phyloP scores from a whole-genome alignment of 2,113 vertebrate genomes.

The Neolamprologus falcicula region DNA sequence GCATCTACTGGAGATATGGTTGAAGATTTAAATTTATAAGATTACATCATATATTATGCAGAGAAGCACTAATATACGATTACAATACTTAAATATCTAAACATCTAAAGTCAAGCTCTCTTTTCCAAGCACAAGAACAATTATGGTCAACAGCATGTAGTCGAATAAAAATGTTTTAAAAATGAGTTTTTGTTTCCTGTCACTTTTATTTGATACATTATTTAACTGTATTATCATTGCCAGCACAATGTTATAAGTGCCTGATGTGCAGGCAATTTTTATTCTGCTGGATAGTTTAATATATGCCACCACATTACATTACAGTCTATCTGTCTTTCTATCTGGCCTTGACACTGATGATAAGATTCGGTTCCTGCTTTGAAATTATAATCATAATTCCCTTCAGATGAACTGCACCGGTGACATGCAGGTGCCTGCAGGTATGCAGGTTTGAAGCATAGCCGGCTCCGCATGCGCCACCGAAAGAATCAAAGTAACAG shows the following conservation, averaged over 20 bases:
- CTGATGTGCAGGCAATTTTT: background rate
- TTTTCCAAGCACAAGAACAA: background rate
- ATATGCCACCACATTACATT: background rate
- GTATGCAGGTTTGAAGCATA: slow-evolving; percentile 15
- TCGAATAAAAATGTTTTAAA: background rate
- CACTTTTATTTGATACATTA: background rate
- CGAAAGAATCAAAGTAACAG: slow-evolving; percentile 44
- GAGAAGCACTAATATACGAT: background rate
- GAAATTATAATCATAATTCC: slow-evolving; percentile 2
- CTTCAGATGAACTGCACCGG: background rate
- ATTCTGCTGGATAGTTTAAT: background rate
- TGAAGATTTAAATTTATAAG: background rate
- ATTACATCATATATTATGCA: background rate
- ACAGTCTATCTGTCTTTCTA: background rate
- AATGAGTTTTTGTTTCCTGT: background rate
- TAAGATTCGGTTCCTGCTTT: background rate
- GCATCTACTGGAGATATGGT: background rate
- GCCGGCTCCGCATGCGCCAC: background rate
- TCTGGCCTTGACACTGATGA: background rate
- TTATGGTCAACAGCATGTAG: background rate
- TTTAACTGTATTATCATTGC: background rate
- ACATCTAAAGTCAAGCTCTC: background rate
- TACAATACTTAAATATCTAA: background rate
- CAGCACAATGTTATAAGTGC: background rate
- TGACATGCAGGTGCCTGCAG: slow-evolving; percentile 38